Evolutionary conservation across 2,797 vertebrate genomes (phyloP).

Genomic region (Sciurus carolinensis): DNA sequence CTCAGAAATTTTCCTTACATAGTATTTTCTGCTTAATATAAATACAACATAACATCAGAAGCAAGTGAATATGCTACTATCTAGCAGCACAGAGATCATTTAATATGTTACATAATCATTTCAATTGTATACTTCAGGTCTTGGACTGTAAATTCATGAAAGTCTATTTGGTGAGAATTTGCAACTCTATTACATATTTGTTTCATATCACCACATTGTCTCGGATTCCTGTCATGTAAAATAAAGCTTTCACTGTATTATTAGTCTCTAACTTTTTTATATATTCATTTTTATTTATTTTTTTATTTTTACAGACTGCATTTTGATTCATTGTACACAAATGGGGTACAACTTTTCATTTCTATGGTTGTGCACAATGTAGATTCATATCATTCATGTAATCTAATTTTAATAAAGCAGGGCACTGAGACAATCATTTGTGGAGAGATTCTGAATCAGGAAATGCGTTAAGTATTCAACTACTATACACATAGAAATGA

Average conservation of each 20-base stretch:
- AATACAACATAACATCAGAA: background rate
- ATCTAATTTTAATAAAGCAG: conserved; percentile 35
- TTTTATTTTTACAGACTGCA: too few species aligned
- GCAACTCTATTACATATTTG: background rate
- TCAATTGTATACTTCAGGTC: background rate
- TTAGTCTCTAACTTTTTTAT: background rate
- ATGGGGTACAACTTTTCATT: too few species aligned
- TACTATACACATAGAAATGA: background rate
- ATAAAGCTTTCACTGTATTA: background rate
- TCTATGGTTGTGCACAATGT: too few species aligned
- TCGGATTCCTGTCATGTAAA: background rate
- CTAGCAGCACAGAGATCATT: background rate
- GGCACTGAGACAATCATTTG: background rate
- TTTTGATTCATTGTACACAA: too few species aligned
- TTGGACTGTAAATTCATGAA: background rate
- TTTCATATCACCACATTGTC: background rate
- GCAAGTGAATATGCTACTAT: background rate
- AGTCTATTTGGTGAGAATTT: background rate
- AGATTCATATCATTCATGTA: too few species aligned
- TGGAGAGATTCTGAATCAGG: conserved; percentile 7
- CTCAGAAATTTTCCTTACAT: conserved; percentile 24
- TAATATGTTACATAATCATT: background rate
- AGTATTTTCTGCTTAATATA: conserved; percentile 34
- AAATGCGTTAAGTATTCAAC: background rate
- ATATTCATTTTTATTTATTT: too few species aligned